These are phyloP conservation scores for Cavia porcellus DNA, from an alignment of 2,113 vertebrate species.

Conservation along the genomic window DNA sequence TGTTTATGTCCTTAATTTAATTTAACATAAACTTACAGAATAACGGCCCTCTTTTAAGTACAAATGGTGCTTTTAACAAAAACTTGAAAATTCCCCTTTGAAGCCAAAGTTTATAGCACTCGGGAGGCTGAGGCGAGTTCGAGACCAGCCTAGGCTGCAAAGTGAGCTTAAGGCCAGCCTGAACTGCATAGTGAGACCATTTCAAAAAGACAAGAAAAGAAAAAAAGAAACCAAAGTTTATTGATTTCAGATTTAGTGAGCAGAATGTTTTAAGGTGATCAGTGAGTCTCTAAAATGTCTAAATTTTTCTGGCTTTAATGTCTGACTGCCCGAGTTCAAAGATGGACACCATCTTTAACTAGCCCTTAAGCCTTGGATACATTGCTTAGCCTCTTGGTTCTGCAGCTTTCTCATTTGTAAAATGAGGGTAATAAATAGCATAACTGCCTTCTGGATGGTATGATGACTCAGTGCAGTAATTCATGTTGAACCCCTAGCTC, in stretches of 20 bases:
- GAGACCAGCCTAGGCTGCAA: no score
- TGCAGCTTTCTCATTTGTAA: neutral
- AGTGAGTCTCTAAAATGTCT: neutral
- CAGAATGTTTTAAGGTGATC: neutral
- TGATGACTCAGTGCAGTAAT: neutral
- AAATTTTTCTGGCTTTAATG: neutral
- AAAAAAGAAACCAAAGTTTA: neutral
- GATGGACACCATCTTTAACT: no score
- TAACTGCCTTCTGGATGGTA: neutral
- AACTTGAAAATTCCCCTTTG: slow-evolving; percentile 19
- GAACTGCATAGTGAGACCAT: no score
- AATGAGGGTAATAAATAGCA: neutral
- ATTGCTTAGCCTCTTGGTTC: neutral
- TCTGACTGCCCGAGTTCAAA: neutral
- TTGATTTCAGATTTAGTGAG: neutral
- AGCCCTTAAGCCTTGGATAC: neutral
- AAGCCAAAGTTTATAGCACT: neutral
- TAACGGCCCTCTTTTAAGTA: neutral
- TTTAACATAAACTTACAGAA: slow-evolving; percentile 37
- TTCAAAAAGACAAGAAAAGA: no score
- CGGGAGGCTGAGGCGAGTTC: no score
- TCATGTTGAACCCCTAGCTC: neutral
- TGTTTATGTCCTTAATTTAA: neutral
- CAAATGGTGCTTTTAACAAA: neutral
- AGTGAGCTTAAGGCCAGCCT: no score